Conservation (phyloP, 2,113 vertebrate genomes). For the Pica pica region DNA sequence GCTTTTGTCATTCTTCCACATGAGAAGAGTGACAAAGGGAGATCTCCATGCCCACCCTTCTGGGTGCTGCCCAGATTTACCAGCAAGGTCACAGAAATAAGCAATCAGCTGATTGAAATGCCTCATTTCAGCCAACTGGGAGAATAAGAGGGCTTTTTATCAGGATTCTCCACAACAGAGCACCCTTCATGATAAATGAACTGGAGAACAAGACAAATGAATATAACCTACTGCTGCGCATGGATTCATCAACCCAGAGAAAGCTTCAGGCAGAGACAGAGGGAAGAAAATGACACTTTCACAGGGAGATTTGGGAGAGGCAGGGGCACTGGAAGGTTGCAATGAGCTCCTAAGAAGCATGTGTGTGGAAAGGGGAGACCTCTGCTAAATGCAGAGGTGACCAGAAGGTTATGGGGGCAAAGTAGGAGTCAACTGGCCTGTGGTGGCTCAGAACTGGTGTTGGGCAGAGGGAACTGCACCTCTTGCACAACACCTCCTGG, state of each 20-base stretch:
- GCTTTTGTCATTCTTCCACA: slow-evolving; percentile 1
- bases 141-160: slow-evolving; percentile 42
- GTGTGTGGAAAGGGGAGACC: neutral
- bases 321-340: neutral
- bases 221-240: slow-evolving; percentile 36
- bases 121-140: neutral
- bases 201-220: slow-evolving; percentile 61
- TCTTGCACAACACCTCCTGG: neutral
- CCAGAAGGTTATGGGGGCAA: neutral
- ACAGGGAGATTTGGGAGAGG: neutral
- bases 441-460: neutral
- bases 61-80: slow-evolving; percentile 35
- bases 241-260: slow-evolving; percentile 47
- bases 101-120: slow-evolving; percentile 52
- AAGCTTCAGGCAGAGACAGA: slow-evolving; percentile 9
- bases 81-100: slow-evolving; percentile 9
- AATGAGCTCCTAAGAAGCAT: neutral
- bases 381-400: neutral
- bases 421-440: neutral
- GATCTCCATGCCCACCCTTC: neutral
- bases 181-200: slow-evolving; percentile 63
- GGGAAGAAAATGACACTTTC: neutral
- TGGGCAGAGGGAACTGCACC: neutral
- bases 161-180: slow-evolving; percentile 48
- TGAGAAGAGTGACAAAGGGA: slow-evolving; percentile 23